Conservation (phyloP, 2,113 vertebrate species). For the Leiothrix lutea region DNA sequence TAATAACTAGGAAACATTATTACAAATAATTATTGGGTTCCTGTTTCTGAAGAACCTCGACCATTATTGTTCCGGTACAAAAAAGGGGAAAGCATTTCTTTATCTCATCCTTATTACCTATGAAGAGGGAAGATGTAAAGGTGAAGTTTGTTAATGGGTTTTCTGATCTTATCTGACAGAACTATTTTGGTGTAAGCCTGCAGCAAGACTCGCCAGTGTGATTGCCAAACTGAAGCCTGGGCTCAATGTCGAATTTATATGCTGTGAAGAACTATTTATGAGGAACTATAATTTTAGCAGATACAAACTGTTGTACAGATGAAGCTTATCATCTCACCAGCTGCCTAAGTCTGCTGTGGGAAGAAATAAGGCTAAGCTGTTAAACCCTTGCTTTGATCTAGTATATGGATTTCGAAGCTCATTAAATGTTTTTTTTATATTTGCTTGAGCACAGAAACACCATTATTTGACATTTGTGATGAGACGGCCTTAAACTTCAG, state of each 20-base stretch:
- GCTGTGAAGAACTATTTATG: neutral
- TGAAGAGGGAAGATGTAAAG: neutral
- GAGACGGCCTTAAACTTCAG: neutral
- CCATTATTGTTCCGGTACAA: neutral
- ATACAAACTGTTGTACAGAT: neutral
- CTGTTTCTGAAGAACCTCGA: neutral
- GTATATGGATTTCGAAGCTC: neutral
- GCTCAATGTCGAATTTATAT: neutral
- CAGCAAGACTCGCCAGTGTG: neutral
- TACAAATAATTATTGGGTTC: neutral
- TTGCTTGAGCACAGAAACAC: neutral
- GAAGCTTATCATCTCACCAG: neutral
- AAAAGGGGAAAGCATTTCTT: neutral
- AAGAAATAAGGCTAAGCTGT: neutral
- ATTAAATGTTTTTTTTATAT: neutral
- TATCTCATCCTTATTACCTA: neutral
- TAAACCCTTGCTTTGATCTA: neutral
- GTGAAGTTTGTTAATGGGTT: neutral
- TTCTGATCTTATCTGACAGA: neutral
- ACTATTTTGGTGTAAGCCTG: neutral
- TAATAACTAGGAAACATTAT: neutral
- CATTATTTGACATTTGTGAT: neutral
- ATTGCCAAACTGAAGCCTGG: neutral
- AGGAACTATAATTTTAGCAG: neutral
- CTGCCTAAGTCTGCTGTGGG: neutral